Evolutionary conservation across 1,140 invertebrate species (phyloP).

Genomic region (Cephus cinctus): DNA sequence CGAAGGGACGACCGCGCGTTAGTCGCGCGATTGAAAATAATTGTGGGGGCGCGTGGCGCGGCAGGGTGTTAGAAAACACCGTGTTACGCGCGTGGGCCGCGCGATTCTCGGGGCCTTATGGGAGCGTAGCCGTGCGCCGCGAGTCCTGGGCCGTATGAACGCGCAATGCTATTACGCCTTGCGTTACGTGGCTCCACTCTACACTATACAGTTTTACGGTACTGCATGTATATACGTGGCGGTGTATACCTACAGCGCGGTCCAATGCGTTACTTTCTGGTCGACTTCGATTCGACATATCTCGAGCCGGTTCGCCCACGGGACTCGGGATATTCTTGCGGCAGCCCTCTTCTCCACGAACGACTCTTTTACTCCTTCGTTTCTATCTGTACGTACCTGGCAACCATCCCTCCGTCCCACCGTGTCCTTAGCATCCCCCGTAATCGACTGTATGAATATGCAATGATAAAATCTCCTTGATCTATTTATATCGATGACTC

Average conservation of each 20-base stretch:
- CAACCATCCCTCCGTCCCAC: too few relatives aligned
- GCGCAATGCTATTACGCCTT: too few relatives aligned
- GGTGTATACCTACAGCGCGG: too few relatives aligned
- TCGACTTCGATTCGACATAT: constrained; percentile 34
- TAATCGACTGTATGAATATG: constrained; percentile 40
- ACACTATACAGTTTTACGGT: too few relatives aligned
- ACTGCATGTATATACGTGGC: too few relatives aligned
- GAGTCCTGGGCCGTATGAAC: too few relatives aligned
- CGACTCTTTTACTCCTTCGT: too few relatives aligned
- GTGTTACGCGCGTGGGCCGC: constrained; percentile 33
- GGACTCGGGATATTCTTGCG: too few relatives aligned
- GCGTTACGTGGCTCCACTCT: too few relatives aligned
- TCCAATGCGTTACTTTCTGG: constrained; percentile 27
- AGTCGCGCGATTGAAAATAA: constrained; percentile 21
- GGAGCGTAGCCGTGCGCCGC: background rate
- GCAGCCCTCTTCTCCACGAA: too few relatives aligned
- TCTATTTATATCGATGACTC: constrained; percentile 36
- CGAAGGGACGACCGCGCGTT: background rate
- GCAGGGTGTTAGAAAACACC: constrained; percentile 32
- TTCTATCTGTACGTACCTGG: too few relatives aligned
- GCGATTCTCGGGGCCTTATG: constrained; percentile 19
- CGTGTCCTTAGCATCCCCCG: constrained; percentile 22
- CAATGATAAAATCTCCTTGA: constrained; percentile 36
- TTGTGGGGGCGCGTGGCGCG: constrained; percentile 29
- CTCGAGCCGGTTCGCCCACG: constrained; percentile 43